A percentile compares a stretch with the other conserved stretches of the same genome.
Conservation (phyloP, 2,797 vertebrate genomes). For the Graptemys geographica region DNA sequence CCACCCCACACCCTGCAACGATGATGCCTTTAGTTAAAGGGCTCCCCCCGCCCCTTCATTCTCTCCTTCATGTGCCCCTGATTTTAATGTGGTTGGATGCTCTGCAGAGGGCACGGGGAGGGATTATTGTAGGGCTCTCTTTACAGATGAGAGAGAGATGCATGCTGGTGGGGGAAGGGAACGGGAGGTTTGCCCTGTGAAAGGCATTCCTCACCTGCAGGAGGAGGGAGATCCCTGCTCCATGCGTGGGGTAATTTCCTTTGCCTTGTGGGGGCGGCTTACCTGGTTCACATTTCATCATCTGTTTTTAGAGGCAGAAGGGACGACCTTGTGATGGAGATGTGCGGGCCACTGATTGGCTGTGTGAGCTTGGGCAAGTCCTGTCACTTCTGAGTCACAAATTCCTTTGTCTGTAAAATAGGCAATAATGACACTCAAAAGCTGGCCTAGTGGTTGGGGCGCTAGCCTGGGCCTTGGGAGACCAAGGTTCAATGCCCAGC, state of each 20-base stretch:
- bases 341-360: background rate
- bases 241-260: background rate
- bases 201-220: background rate
- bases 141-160: background rate
- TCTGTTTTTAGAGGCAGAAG: background rate
- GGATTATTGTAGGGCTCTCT: background rate
- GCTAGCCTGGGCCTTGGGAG: background rate
- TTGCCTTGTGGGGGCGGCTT: background rate
- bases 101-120: background rate
- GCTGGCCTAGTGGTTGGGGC: background rate
- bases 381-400: background rate
- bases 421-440: background rate
- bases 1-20: background rate
- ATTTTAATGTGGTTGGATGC: background rate
- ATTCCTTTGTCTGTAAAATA: background rate
- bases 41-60: background rate
- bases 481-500: too few species aligned
- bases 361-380: background rate
- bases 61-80: background rate
- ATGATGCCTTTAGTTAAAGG: background rate
- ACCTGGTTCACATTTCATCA: background rate
- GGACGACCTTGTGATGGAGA: background rate
- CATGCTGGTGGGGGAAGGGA: background rate
- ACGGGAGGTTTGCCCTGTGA: background rate
- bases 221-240: background rate